phyloP scores from a whole-genome alignment of 2,113 vertebrate species.

The Acanthisitta chloris region DNA sequence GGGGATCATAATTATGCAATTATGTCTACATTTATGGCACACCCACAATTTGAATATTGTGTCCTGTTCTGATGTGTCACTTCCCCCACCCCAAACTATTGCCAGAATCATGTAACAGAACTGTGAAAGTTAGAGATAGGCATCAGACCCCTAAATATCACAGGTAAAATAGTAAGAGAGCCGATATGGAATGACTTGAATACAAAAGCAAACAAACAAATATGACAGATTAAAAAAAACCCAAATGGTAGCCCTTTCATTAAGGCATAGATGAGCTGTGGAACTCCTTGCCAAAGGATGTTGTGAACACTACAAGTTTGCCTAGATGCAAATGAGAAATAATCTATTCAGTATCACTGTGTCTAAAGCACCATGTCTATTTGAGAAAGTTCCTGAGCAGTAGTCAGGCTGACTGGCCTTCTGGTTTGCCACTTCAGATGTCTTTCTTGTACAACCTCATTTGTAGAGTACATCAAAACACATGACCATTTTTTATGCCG shows the following conservation, averaged over 20 bases:
- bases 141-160: background rate
- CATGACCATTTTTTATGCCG: background rate
- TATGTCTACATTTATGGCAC: background rate
- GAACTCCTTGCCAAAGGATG: background rate
- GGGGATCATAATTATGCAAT: background rate
- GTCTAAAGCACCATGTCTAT: background rate
- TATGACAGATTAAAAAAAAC: background rate
- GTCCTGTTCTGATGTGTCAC: background rate
- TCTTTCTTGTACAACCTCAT: background rate
- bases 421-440: background rate
- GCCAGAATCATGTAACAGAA: background rate
- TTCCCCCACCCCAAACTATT: accelerated
- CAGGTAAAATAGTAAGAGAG: background rate
- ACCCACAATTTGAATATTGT: background rate
- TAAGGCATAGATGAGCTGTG: background rate
- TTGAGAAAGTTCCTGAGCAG: background rate
- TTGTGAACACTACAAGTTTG: background rate
- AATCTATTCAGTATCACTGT: background rate
- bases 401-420: background rate
- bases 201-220: background rate
- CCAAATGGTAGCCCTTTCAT: background rate
- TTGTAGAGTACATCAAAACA: background rate
- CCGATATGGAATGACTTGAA: background rate
- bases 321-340: background rate
- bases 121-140: background rate